Evolutionary conservation across 2,888 invertebrate genomes (phyloP).

Genomic region (Mythimna albipuncta): DNA sequence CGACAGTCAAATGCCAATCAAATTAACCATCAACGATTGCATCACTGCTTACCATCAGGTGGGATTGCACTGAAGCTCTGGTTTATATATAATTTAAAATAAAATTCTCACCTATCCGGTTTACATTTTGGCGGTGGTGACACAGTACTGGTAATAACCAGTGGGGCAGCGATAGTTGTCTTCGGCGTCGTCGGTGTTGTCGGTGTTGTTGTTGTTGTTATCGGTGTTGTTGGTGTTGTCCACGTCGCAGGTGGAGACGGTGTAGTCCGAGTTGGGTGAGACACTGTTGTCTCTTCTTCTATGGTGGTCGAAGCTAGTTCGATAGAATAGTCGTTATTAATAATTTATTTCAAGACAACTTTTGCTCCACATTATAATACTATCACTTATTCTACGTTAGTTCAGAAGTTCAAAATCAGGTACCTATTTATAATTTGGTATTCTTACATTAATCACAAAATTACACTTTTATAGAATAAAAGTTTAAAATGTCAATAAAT

Average conservation of each 20-base stretch:
- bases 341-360: too few relatives aligned
- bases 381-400: too few relatives aligned
- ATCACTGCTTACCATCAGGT: too few relatives aligned
- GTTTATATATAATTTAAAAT: not conserved
- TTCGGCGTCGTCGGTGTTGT: not conserved
- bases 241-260: not conserved
- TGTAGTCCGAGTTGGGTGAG: not conserved
- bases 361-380: too few relatives aligned
- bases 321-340: not conserved
- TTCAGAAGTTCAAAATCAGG: too few relatives aligned
- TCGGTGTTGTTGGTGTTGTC: not conserved
- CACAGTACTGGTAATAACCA: conserved; percentile 50
- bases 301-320: conserved; percentile 12
- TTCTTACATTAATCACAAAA: too few relatives aligned
- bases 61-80: too few relatives aligned
- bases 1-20: not conserved
- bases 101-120: conserved; percentile 61
- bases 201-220: not conserved
- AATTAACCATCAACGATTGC: too few relatives aligned
- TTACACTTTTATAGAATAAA: too few relatives aligned
- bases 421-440: too few relatives aligned
- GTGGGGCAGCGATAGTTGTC: conserved; percentile 56
- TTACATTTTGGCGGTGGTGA: conserved; percentile 53
- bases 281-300: conserved; percentile 10
- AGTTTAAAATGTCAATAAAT: too few relatives aligned